Base-by-base conservation (phyloP, 2,888 invertebrate genomes). In the Branchipolynoe longqiensis region DNA sequence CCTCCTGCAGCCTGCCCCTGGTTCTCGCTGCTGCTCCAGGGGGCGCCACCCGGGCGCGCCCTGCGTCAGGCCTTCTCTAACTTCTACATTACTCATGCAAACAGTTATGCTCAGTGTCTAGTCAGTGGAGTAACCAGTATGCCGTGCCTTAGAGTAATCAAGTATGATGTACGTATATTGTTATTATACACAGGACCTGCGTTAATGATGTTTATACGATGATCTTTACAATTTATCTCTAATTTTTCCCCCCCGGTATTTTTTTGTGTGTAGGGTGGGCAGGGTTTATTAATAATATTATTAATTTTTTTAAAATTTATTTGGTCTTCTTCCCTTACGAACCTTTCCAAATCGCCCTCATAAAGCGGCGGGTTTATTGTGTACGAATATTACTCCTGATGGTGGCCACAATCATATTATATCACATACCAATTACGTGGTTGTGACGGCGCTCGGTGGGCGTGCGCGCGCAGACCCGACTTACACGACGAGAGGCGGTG, bases 41-140 rank as follows among this genome's bases (percentile, higher is more conserved):
- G 33, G 78, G 48, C 14, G 6, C 25, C 31, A 28, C 78, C 48
- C 48, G 8, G n/a, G 28, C 48, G 78, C 54, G 78, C 78, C 28
- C 38, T 48, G 54, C n/a, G 54, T 54, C 78, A 54, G 48, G 41
- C 78, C 41, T 78, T 48, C 78, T 78, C 78, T 78, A 69, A 12
- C 6, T 78, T 48, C 78, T 54, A 48, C 73, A 84, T 78, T 84
- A 84, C 84, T 84, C 78, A 84, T 84, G 84, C 84, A 84, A 84
- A 74, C 78, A 84, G 41, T 59, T 85, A 36, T 85, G 85, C 86
- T 86, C 86, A 84, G 83, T 86, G 78, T 86, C 86, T 86, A 86
- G 86, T 86, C 86, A 86, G 58, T 82, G 62, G 69, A n/a, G 74
- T 73, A 56, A 84, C 78, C 73, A 48, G 84, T 84, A 56, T 48